Conservation (phyloP, 2,888 invertebrate species). For the Colostygia pectinataria region DNA sequence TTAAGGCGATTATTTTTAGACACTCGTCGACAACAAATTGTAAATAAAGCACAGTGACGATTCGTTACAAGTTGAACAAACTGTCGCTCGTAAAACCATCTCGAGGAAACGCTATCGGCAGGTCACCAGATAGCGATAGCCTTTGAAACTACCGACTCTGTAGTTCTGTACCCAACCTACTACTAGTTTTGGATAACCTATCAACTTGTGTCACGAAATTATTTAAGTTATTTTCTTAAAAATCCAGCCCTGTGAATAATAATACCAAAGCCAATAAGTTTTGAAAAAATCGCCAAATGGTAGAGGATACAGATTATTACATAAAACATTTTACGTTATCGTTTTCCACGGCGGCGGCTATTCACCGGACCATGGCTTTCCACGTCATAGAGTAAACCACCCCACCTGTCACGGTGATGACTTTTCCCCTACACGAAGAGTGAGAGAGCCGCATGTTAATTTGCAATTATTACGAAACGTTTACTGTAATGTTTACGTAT, state of each 20-base stretch:
- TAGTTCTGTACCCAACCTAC: conserved; percentile 42
- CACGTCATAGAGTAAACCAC: conserved; percentile 75
- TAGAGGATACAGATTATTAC: conserved; percentile 49
- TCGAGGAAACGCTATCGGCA: conserved; percentile 57
- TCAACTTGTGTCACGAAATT: conserved; percentile 72
- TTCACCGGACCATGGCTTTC: conserved; percentile 69
- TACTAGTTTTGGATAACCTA: conserved; percentile 74
- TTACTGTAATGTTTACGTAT: conserved; percentile 40
- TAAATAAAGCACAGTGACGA: conserved; percentile 65
- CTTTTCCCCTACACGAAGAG: conserved; percentile 35
- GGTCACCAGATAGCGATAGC: conserved; percentile 63
- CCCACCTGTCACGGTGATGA: conserved; percentile 77
- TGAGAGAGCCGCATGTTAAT: conserved; percentile 31
- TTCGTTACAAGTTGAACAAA: conserved; percentile 72
- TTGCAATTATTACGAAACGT: conserved; percentile 39
- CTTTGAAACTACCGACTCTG: conserved; percentile 44
- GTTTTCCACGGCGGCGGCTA: conserved; percentile 60
- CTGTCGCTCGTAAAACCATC: conserved; percentile 62
- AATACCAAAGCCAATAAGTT: conserved; percentile 13
- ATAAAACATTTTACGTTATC: conserved; percentile 54
- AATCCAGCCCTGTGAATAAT: conserved; percentile 21
- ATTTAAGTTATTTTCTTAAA: conserved; percentile 37
- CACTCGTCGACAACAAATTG: conserved; percentile 51
- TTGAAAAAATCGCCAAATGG: conserved; percentile 13
- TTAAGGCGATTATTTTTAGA: conserved; percentile 56